Evolutionary conservation across 2,113 vertebrate species (phyloP).

Genomic region (Ptychochromis oligacanthus): DNA sequence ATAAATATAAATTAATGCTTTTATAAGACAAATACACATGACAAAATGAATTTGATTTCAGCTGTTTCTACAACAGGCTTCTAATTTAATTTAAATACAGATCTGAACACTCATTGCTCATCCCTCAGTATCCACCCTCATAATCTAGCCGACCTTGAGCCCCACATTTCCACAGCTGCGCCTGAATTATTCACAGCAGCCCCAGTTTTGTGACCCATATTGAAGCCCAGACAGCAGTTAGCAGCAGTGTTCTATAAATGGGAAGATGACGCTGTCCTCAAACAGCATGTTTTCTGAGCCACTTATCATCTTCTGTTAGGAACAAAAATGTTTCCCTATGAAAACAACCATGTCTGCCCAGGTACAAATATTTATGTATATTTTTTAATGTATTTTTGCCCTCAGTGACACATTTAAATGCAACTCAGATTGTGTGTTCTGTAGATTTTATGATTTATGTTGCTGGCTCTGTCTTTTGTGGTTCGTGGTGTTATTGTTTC

Average conservation of each 20-base stretch:
- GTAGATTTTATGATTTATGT: neutral
- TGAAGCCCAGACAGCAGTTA: constrained; percentile 50
- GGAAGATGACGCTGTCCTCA: constrained; percentile 33
- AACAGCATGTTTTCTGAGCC: constrained; percentile 8
- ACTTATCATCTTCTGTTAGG: constrained; percentile 35
- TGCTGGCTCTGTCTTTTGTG: neutral
- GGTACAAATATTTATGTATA: neutral
- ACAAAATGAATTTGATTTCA: neutral
- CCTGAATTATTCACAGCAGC: constrained; percentile 79
- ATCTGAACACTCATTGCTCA: neutral
- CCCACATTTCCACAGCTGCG: constrained; percentile 55
- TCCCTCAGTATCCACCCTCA: constrained; percentile 6
- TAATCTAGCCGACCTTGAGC: constrained; percentile 37
- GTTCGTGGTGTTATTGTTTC: neutral
- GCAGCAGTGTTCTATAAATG: constrained; percentile 23
- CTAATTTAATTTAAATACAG: constrained; percentile 10
- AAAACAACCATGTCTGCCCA: constrained; percentile 19
- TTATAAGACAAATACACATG: neutral
- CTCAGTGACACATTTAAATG: neutral
- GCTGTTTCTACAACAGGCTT: neutral
- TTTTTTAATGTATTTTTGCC: neutral
- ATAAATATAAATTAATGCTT: neutral
- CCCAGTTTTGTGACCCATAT: constrained; percentile 80
- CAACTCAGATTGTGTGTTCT: neutral
- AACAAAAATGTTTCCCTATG: neutral